Conservation (phyloP, 2,797 vertebrate genomes). For the Chromis chromis region DNA sequence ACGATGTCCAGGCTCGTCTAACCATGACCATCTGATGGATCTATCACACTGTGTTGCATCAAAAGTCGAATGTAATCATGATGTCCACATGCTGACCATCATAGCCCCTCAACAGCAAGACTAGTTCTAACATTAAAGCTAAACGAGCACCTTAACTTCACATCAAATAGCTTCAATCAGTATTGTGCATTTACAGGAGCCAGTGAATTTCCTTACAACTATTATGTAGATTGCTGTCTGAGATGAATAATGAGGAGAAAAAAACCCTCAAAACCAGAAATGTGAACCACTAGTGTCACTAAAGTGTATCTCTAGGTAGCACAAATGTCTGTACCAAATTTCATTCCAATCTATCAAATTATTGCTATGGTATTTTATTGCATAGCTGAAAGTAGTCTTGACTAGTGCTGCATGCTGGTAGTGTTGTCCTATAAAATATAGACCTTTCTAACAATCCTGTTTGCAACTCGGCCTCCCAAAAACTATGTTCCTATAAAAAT, state of each 20-base stretch:
- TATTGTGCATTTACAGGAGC: neutral
- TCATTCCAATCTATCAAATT: too few relatives aligned
- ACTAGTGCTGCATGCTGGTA: too few relatives aligned
- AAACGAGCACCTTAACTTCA: constrained; percentile 31
- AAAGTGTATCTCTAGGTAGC: too few relatives aligned
- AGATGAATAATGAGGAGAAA: too few relatives aligned
- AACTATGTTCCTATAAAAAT: too few relatives aligned
- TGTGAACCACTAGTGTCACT: neutral
- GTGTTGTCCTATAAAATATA: too few relatives aligned
- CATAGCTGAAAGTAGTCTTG: too few relatives aligned
- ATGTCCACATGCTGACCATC: neutral
- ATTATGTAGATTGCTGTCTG: too few relatives aligned
- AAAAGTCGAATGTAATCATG: constrained; percentile 23
- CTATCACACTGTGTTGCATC: constrained; percentile 28
- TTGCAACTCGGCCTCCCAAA: too few relatives aligned
- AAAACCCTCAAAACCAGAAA: neutral
- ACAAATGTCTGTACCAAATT: too few relatives aligned
- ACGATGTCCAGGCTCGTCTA: neutral
- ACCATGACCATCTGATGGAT: constrained; percentile 2
- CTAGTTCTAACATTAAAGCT: constrained; percentile 30
- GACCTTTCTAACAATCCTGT: too few relatives aligned
- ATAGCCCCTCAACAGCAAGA: constrained; percentile 17
- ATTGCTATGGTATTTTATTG: too few relatives aligned
- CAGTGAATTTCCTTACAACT: neutral
- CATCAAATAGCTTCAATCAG: constrained; percentile 35